Conservation (phyloP, 2,888 invertebrate genomes). For the Hemistola chrysoprasaria region DNA sequence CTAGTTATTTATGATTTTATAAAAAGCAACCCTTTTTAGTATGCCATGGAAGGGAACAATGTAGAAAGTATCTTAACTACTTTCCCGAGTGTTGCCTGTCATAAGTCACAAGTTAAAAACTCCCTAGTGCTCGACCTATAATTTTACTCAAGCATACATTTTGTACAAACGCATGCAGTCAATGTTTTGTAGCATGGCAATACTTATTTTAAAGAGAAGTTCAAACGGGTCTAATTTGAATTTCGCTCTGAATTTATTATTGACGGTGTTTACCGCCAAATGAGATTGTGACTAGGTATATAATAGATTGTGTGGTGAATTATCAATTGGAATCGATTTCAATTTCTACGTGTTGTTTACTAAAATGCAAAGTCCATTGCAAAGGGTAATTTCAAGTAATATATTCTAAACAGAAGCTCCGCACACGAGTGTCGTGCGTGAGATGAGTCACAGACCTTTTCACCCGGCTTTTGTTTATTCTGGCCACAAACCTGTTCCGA, state of each 20-base stretch:
- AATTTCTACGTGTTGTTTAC: conserved; percentile 38
- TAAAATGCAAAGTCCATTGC: conserved; percentile 50
- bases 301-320: conserved; percentile 23
- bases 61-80: too few species aligned
- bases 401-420: conserved; percentile 68
- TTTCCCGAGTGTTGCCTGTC: too few species aligned
- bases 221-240: conserved; percentile 1
- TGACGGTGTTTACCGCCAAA: conserved; percentile 5
- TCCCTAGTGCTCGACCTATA: too few species aligned
- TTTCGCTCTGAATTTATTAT: neutral
- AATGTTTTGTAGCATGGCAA: too few species aligned
- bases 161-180: too few species aligned
- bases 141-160: too few species aligned
- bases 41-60: too few species aligned
- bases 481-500: conserved; percentile 57
- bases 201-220: too few species aligned
- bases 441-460: conserved; percentile 77
- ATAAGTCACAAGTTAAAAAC: too few species aligned
- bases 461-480: conserved; percentile 70
- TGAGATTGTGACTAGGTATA: conserved; percentile 1
- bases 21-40: too few species aligned
- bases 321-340: conserved; percentile 36
- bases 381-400: conserved; percentile 50
- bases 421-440: conserved; percentile 45
- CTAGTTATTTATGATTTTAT: too few species aligned